These are phyloP conservation scores for Drosophila leontia DNA, from an alignment of 1,140 invertebrate genomes.

Conservation along the genomic window DNA sequence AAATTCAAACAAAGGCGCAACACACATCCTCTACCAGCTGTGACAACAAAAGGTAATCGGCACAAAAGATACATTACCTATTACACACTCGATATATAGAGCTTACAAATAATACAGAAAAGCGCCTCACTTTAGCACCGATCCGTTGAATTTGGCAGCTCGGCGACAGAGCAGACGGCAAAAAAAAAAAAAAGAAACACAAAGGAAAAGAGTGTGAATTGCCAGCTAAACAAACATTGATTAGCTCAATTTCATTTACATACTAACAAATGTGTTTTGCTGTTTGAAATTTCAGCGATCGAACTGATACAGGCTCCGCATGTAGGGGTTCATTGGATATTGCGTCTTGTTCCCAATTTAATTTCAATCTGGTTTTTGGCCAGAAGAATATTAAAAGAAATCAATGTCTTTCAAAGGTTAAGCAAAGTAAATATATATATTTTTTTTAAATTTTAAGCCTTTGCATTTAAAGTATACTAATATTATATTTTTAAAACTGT, in stretches of 20 bases:
- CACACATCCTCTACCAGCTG: not conserved
- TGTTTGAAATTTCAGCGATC: conserved; percentile 18
- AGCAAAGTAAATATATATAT: not conserved
- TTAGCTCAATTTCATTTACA: conserved; percentile 41
- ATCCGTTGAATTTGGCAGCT: conserved; percentile 44
- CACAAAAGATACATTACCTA: conserved; percentile 14
- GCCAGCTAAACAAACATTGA: conserved; percentile 41
- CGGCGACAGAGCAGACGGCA: not conserved
- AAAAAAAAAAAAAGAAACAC: conserved; percentile 9
- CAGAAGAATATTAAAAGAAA: not conserved
- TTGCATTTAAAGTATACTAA: not conserved
- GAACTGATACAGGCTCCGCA: not conserved
- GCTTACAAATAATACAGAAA: conserved; percentile 3
- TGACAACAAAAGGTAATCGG: conserved; percentile 37
- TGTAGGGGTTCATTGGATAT: conserved; percentile 7
- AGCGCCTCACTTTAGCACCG: conserved; percentile 10
- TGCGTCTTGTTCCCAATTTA: conserved; percentile 8
- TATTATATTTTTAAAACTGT: not conserved
- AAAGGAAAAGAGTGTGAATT: conserved; percentile 28
- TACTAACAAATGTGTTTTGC: conserved; percentile 28
- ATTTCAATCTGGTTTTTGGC: not conserved
- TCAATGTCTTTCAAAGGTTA: too few species aligned
- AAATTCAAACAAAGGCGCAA: conserved; percentile 6
- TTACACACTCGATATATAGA: conserved; percentile 2
- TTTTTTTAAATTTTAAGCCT: not conserved